Conservation (phyloP, 2,113 vertebrate genomes). For the Sturnus vulgaris region DNA sequence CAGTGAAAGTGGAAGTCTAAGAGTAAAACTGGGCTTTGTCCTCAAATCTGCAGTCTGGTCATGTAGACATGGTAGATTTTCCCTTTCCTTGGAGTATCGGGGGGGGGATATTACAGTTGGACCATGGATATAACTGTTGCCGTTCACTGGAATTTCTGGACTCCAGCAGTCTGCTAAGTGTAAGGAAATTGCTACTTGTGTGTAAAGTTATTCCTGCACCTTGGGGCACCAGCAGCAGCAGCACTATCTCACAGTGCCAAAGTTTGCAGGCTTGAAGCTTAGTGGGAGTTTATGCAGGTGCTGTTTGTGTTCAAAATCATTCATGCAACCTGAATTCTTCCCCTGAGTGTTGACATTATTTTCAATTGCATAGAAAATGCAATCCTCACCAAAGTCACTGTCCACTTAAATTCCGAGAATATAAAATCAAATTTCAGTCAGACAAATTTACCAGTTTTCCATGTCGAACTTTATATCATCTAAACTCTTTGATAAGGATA, state of each 20-base stretch:
- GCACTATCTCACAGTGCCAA: neutral
- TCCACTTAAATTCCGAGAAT: neutral
- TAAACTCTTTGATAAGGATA: neutral
- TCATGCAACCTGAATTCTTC: neutral
- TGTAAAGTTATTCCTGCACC: neutral
- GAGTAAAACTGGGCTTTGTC: neutral
- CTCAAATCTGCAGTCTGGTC: neutral
- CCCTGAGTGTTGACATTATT: neutral
- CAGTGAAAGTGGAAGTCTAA: neutral
- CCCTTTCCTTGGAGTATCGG: neutral
- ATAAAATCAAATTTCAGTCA: neutral
- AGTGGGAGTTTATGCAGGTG: neutral
- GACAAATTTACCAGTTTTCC: neutral
- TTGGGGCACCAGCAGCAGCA: neutral
- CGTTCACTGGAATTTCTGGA: neutral
- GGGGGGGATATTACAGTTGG: neutral
- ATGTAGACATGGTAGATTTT: neutral
- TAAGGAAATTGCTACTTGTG: neutral
- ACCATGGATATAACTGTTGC: neutral
- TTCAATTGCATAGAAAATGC: neutral
- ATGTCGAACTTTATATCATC: neutral
- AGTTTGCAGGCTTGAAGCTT: neutral
- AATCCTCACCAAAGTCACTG: neutral
- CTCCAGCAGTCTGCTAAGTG: neutral
- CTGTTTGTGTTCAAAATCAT: neutral